Conservation (phyloP, 2,113 vertebrate species). For the Tor tambroides region DNA sequence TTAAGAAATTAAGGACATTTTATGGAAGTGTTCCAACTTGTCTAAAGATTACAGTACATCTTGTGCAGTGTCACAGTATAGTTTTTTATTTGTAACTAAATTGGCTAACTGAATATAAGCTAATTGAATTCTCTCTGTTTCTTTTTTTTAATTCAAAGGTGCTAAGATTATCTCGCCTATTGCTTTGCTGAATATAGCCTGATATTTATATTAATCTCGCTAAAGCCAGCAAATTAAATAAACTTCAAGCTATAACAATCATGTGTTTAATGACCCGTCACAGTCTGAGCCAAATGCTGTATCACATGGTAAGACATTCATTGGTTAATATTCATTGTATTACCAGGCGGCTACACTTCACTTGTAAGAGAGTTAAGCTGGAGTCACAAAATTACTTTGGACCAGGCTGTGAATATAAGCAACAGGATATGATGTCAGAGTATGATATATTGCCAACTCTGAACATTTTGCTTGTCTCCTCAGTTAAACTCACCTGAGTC, state of each 20-base stretch:
- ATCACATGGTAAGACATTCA: constrained; percentile 35
- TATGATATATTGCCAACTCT: background rate
- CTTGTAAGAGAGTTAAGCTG: constrained; percentile 7
- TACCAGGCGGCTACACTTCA: constrained; percentile 44
- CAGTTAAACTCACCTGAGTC: too few relatives aligned
- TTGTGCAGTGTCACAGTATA: background rate
- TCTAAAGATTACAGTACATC: background rate
- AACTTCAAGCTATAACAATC: constrained; percentile 54
- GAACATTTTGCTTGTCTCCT: too few relatives aligned
- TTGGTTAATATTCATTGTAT: constrained; percentile 29
- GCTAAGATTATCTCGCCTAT: constrained; percentile 44
- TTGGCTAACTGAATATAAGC: background rate
- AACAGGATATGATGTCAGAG: background rate
- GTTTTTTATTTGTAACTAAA: background rate
- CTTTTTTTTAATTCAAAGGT: background rate
- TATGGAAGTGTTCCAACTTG: background rate
- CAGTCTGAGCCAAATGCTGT: constrained; percentile 48
- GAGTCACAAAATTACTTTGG: background rate
- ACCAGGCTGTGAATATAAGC: background rate
- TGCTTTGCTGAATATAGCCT: constrained; percentile 46
- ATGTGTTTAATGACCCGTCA: constrained; percentile 55
- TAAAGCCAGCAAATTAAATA: constrained; percentile 53
- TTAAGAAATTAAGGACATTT: background rate
- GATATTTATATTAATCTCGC: constrained; percentile 54
- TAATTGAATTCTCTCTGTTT: background rate